Evolutionary conservation across 1,140 invertebrate species (phyloP), one percentile per base, ranked within the genome.

Genomic region (Diachasma alloeum): DNA sequence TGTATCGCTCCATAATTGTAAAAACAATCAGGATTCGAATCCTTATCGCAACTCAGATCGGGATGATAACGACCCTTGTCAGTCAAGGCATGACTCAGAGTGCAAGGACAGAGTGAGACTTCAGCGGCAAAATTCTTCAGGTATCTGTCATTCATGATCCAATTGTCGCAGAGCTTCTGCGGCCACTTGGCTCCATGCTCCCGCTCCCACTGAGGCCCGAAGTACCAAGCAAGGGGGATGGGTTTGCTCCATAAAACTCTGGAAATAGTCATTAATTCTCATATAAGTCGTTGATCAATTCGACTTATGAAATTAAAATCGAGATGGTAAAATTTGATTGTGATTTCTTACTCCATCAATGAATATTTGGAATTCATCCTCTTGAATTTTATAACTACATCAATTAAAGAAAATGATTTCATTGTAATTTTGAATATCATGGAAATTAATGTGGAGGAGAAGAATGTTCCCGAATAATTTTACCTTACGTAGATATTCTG

Each of bases 21-120:
- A 86, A 93, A 93, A 84, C 98, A 99, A 63, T 94, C 94, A 4
- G 95, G 95, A 88, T 98, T 97, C 3, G 95, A 94, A 85, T 97
- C 96, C 83, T 94, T 95, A 87, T 98, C 97, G 84, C 98, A 99
- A 72, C 95, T 93, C 66, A 93, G 93, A 87, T 99, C 97, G 0
- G 98, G 96, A 78, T 97, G 91, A 85, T 94, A 99, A 15, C 97
- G 91, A 10, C 98, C 98, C 86, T 96, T 96, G 83, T 99, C 98
- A 39, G 94, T 90, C 0, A 98, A 85, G 0, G 97, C 98, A 82
- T 99, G 98, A 77, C 96, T 92, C 74, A 99, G 81, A 0, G 93
- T 97, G 85, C 98, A 99, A 0, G 98, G 98, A 84, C 98, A 99
- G 15, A 96, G 91, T 10, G 93, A 92, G 13, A 96, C 87, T 86